Evolutionary conservation across 92 coral and sea anemone genomes (phyloP).

Genomic region (Pocillopora meandrina): DNA sequence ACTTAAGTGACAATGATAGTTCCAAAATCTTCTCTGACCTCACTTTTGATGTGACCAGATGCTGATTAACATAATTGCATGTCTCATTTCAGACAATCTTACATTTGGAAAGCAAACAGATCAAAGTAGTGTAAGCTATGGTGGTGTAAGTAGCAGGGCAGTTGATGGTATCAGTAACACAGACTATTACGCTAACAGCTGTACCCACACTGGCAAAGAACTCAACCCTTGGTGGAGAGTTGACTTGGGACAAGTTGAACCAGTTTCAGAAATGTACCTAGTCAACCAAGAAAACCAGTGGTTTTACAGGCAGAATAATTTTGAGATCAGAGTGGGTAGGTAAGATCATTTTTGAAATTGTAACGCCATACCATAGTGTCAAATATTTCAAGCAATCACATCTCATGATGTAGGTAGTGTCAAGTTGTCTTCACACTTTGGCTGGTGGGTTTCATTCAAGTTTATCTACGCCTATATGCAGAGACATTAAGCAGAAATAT

Average conservation of each 20-base stretch:
- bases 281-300: background rate
- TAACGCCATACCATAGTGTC: no score
- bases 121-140: background rate
- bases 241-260: background rate
- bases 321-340: constrained; percentile 14
- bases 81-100: background rate
- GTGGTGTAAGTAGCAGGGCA: background rate
- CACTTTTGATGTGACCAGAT: no score
- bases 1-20: no score
- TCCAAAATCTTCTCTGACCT: no score
- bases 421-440: no score
- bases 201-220: background rate
- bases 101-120: background rate
- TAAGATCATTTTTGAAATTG: background rate
- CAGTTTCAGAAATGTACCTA: constrained; percentile 9
- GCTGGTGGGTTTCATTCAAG: no score
- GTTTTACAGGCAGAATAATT: background rate
- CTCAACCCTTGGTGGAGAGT: background rate
- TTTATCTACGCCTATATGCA: no score
- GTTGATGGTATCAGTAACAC: background rate
- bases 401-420: no score
- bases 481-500: no score
- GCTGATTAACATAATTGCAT: no score
- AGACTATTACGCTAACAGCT: background rate
- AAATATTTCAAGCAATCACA: no score